These are phyloP conservation scores for Homalodisca vitripennis DNA, from an alignment of 1,140 invertebrate genomes.

Conservation along the genomic window DNA sequence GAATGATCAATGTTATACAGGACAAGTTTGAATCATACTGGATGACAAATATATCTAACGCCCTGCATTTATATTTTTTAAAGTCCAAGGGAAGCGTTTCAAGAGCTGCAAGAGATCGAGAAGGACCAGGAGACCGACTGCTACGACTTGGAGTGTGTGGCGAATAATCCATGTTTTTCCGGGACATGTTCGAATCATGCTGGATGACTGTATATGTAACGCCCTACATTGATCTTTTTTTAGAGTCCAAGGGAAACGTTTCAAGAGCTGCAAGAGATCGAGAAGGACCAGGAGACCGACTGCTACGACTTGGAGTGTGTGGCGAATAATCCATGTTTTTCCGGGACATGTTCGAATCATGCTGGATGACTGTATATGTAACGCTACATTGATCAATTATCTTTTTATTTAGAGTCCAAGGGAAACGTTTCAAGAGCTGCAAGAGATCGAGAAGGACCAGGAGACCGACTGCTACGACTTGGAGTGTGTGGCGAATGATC, in stretches of 20 bases:
- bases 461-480: constrained; percentile 63
- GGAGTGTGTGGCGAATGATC: constrained; percentile 67
- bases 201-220: constrained; percentile 70
- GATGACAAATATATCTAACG: no score
- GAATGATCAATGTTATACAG: constrained; percentile 75
- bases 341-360: constrained; percentile 70
- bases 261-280: constrained; percentile 52
- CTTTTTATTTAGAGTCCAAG: constrained; percentile 43
- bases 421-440: constrained; percentile 48
- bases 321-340: constrained; percentile 75
- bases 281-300: constrained; percentile 56
- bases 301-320: constrained; percentile 65
- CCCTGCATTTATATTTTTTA: no score
- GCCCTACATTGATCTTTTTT: no score
- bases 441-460: constrained; percentile 53
- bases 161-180: constrained; percentile 77
- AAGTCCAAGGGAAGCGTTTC: constrained; percentile 45
- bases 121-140: constrained; percentile 59
- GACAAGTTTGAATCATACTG: constrained; percentile 68
- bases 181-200: constrained; percentile 68
- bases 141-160: constrained; percentile 61
- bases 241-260: constrained; percentile 44
- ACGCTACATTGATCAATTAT: no score
- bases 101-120: constrained; percentile 52
- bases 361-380: constrained; percentile 68